Evolutionary conservation across 2,113 vertebrate species (phyloP).

Genomic region (Argyrosomus japonicus): DNA sequence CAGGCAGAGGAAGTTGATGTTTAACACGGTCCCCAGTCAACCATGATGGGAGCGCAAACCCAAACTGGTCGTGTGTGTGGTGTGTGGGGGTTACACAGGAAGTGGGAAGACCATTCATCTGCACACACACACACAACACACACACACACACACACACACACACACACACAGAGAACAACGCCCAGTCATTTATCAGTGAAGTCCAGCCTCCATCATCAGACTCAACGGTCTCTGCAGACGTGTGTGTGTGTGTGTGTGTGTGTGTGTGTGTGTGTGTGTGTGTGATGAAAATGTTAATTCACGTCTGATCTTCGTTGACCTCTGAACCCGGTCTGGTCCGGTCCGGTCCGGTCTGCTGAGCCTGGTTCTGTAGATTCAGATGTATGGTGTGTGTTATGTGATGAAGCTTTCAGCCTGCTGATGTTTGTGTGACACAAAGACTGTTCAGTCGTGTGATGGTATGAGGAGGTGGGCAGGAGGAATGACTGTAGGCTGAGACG

Average conservation of each 20-base stretch:
- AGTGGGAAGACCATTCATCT: constrained; percentile 42
- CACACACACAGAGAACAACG: constrained; percentile 22
- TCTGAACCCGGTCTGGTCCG: not conserved
- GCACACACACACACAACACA: constrained; percentile 6
- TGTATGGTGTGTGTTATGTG: no score
- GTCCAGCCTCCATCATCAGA: constrained; percentile 44
- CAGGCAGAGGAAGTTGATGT: constrained; percentile 36
- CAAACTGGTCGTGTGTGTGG: constrained; percentile 1
- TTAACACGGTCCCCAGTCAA: constrained; percentile 37
- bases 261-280: not conserved
- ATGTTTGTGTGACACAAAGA: not conserved
- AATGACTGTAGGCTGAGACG: constrained; percentile 54
- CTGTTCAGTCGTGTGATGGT: constrained; percentile 26
- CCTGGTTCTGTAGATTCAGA: no score
- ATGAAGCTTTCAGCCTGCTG: not conserved
- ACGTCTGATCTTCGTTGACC: not conserved
- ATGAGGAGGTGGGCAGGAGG: constrained; percentile 57
- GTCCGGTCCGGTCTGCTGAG: no score
- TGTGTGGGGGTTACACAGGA: constrained; percentile 36
- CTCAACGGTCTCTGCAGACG: constrained; percentile 22
- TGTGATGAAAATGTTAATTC: no score
- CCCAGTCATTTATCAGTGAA: constrained; percentile 62
- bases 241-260: constrained; percentile 20
- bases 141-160: constrained; percentile 40
- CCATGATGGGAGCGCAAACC: constrained; percentile 23